These are phyloP conservation scores for Panagrolaimus sp. DNA, from an alignment of 1,140 invertebrate species.

Conservation along the genomic window DNA sequence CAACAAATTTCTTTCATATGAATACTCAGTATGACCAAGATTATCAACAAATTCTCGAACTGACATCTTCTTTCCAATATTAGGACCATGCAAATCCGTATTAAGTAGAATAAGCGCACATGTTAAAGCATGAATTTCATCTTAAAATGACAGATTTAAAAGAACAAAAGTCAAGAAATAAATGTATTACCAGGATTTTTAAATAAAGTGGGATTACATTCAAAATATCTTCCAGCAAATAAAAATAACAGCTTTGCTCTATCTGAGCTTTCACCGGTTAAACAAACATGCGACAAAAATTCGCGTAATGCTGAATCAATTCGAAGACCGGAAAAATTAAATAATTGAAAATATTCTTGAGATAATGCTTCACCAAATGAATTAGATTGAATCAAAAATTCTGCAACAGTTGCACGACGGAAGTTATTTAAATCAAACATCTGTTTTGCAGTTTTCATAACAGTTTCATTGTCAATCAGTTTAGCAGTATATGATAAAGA, in stretches of 20 bases:
- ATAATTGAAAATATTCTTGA: conserved; percentile 91
- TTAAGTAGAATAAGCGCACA: conserved; percentile 98
- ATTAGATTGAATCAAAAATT: conserved; percentile 68
- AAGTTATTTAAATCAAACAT: conserved; percentile 26
- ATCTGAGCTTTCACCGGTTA: conserved; percentile 93
- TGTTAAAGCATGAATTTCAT: conserved; percentile 93
- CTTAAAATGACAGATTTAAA: conserved; percentile 63
- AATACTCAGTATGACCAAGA: conserved; percentile 82
- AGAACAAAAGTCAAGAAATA: neutral
- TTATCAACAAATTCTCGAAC: conserved; percentile 95
- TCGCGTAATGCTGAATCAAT: conserved; percentile 85
- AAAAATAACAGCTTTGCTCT: conserved; percentile 88
- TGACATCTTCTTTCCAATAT: conserved; percentile 84
- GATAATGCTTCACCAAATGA: conserved; percentile 89
- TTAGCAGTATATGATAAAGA: no score
- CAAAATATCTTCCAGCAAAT: conserved; percentile 87
- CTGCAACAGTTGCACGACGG: conserved; percentile 9
- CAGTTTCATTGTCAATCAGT: neutral
- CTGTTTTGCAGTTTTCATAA: neutral
- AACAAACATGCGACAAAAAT: conserved; percentile 78
- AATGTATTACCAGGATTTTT: conserved; percentile 76
- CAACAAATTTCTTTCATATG: conserved; percentile 86
- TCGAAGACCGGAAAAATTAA: conserved; percentile 78
- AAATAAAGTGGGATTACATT: conserved; percentile 88
- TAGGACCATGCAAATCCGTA: conserved; percentile 89